A percentile compares a stretch with the other conserved stretches of the same genome.
These are phyloP conservation scores for Daubentonia madagascariensis DNA, from an alignment of 2,113 vertebrate genomes.

Conservation along the genomic window DNA sequence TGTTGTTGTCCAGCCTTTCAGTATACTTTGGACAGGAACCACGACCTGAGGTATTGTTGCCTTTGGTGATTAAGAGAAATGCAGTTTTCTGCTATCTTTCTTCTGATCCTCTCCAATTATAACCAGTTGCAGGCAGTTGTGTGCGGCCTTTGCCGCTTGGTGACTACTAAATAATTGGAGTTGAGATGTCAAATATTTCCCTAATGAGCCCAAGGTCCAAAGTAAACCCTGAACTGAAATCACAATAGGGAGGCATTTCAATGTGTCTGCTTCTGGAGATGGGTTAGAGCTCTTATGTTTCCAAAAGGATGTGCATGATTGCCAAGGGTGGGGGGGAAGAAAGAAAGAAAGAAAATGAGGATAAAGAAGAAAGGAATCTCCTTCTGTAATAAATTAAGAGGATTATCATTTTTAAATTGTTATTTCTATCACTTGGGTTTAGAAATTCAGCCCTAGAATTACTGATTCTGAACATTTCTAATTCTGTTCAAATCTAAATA, in stretches of 20 bases:
- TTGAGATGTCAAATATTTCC: slow-evolving; percentile 74
- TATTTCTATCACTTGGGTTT: slow-evolving; percentile 49
- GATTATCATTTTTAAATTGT: slow-evolving; percentile 32
- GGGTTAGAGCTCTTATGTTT: neutral
- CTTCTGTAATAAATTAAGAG: slow-evolving; percentile 53
- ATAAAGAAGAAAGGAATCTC: neutral
- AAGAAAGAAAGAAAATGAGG: neutral
- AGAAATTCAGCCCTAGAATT: slow-evolving; percentile 17
- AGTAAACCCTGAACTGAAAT: slow-evolving; percentile 54
- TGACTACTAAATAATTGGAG: slow-evolving; percentile 68
- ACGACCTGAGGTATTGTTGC: slow-evolving; percentile 80
- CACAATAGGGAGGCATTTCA: slow-evolving; percentile 28
- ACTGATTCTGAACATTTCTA: slow-evolving; percentile 36
- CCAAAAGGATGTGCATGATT: neutral
- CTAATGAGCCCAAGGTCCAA: slow-evolving; percentile 74
- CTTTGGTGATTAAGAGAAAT: slow-evolving; percentile 80
- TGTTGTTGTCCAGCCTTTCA: slow-evolving; percentile 75
- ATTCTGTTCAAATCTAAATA: slow-evolving; percentile 58
- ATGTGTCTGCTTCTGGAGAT: neutral
- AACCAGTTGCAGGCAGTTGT: slow-evolving; percentile 66
- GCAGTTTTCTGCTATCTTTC: slow-evolving; percentile 73
- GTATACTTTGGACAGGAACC: slow-evolving; percentile 76
- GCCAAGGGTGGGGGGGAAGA: neutral
- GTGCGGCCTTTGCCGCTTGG: slow-evolving; percentile 70
- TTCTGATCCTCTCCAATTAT: slow-evolving; percentile 72